These are phyloP conservation scores for Bombus superbus DNA, from an alignment of 1,140 invertebrate genomes.

Conservation along the genomic window DNA sequence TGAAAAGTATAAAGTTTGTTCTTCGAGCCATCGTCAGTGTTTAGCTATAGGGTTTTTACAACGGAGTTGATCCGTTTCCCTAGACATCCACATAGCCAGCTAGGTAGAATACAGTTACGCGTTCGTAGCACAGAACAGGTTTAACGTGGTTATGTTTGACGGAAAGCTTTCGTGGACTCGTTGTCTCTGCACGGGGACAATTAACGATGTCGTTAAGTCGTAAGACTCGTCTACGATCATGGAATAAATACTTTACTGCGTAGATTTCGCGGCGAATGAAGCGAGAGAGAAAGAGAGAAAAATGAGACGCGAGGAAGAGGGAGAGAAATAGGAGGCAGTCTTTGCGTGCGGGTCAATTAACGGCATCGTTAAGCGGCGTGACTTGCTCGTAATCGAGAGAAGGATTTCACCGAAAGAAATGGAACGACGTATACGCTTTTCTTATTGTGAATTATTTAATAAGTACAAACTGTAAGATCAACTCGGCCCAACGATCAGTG, in stretches of 20 bases:
- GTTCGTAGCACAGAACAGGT: slow-evolving; percentile 38
- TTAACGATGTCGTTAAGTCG: slow-evolving; percentile 54
- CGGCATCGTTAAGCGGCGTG: slow-evolving; percentile 55
- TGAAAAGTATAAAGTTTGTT: not conserved
- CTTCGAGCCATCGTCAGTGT: not conserved
- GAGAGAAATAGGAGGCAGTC: not conserved
- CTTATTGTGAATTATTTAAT: slow-evolving; percentile 21
- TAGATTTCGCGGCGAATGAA: slow-evolving; percentile 10
- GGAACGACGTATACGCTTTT: not conserved
- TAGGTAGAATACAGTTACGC: slow-evolving; percentile 41
- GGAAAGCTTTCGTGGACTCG: slow-evolving; percentile 15
- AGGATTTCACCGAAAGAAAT: slow-evolving; percentile 49
- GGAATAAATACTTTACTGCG: slow-evolving; percentile 25
- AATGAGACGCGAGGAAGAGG: no score
- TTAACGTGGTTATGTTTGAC: slow-evolving; percentile 33
- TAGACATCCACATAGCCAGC: not conserved
- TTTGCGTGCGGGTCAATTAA: slow-evolving; percentile 55
- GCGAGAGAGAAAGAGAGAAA: not conserved
- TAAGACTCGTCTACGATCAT: slow-evolving; percentile 28
- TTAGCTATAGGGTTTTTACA: not conserved
- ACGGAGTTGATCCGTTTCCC: not conserved
- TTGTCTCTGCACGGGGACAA: slow-evolving; percentile 40
- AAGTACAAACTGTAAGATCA: not conserved
- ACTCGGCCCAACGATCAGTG: not conserved
- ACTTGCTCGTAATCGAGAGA: slow-evolving; percentile 38